Evolutionary conservation across 2,797 vertebrate species (phyloP).

Genomic region (Carapus acus): DNA sequence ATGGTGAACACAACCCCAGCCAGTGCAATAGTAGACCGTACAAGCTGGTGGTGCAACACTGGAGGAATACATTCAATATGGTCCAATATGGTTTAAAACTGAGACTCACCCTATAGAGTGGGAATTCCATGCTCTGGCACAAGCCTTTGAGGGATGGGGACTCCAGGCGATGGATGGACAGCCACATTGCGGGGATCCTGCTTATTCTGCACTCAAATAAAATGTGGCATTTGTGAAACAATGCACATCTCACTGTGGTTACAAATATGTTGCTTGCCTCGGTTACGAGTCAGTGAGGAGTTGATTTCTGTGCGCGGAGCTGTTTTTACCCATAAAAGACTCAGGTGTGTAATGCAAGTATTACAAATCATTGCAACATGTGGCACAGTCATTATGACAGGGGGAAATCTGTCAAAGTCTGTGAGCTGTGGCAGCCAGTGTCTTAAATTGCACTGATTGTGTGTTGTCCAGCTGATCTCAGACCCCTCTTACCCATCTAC

Average conservation of each 20-base stretch:
- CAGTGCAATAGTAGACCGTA: neutral
- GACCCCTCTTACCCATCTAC: conserved; percentile 61
- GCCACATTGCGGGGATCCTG: conserved; percentile 61
- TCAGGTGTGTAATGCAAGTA: too few relatives aligned
- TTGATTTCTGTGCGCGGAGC: too few relatives aligned
- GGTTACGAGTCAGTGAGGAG: too few relatives aligned
- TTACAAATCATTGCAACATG: neutral
- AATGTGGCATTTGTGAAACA: neutral
- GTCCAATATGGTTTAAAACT: neutral
- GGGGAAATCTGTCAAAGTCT: too few relatives aligned
- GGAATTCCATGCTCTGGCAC: conserved; percentile 63
- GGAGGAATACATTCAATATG: neutral
- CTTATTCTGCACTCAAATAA: conserved; percentile 40
- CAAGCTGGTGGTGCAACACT: neutral
- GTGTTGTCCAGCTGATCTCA: too few relatives aligned
- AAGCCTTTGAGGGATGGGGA: conserved; percentile 60
- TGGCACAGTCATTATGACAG: neutral
- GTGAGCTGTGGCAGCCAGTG: too few relatives aligned
- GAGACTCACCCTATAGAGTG: conserved; percentile 69
- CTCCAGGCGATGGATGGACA: conserved; percentile 73
- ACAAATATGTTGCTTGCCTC: too few relatives aligned
- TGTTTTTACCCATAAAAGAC: too few relatives aligned
- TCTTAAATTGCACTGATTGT: too few relatives aligned
- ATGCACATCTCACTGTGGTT: too few relatives aligned
- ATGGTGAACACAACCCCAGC: neutral